Conservation (phyloP, 53 echinoderm and acorn worm genomes). For the Paelopatides confundens region DNA sequence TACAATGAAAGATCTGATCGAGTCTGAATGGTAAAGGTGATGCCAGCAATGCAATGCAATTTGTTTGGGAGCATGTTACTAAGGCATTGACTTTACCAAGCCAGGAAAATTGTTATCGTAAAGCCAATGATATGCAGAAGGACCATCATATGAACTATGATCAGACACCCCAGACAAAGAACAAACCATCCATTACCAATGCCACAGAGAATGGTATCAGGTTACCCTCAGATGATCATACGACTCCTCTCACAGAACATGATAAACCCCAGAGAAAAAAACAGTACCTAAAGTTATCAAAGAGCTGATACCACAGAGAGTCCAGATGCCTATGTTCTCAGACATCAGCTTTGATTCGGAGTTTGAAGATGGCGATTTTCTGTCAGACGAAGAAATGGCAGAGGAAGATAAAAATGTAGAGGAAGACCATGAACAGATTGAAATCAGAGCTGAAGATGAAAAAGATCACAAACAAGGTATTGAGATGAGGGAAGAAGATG, state of each 20-base stretch:
- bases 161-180: neutral
- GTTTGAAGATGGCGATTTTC: constrained; percentile 38
- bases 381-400: constrained; percentile 33
- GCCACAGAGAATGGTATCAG: neutral
- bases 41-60: neutral
- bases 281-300: neutral
- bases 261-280: neutral
- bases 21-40: no score
- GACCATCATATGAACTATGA: neutral
- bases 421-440: constrained; percentile 52
- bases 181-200: neutral
- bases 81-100: constrained; percentile 8
- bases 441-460: neutral
- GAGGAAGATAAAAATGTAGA: constrained; percentile 57
- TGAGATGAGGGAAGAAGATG: neutral
- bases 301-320: constrained; percentile 11
- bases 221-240: neutral
- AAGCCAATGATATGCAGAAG: neutral
- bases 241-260: neutral
- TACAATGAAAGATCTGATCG: neutral
- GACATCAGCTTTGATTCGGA: constrained; percentile 93
- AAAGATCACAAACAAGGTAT: neutral
- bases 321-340: constrained; percentile 72
- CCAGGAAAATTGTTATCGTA: neutral
- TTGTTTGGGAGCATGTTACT: constrained; percentile 29